Evolutionary conservation across 2,888 invertebrate species (phyloP), one percentile per base, ranked within the genome.

Genomic region (Stenodera caucasica): DNA sequence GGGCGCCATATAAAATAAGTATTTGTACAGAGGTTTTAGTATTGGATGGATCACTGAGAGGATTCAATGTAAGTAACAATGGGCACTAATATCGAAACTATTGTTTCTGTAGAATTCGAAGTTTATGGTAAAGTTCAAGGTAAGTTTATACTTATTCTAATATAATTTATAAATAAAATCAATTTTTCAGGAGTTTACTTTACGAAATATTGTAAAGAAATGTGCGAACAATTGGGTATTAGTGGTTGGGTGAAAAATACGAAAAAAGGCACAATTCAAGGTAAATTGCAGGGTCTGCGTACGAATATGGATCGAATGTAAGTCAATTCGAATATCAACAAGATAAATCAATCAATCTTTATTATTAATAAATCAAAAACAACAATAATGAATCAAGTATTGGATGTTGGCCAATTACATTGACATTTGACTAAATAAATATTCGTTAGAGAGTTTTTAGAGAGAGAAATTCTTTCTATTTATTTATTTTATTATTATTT

Each of bases 241-340:
- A 87, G 86, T 23, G 96, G 97, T 8, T 97, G 96, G 96, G 91
- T 96, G 68, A 94, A 94, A 82, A 96, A 96, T 80, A 91, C 92
- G 49, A 90, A 89, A 78, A 86, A 86, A 62, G 94, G 94, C 18
- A 94, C 96, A 12, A 92, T 97, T 56, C 86, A 91, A 7, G 97
- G 97, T 54, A 92, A 92, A 80, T 85, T 96, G 77, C 94, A 96
- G 80, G 96, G 96, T 11, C 84, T 84, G 49, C 91, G 90, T 76
- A 82, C 86, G 7, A 85, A 87, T 70, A 83, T 96, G 55, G 91
- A 94, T 74, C 88, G 90, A 77, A 91, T 96, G 96, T 95, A 81
- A 86, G 90, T 84, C 58, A 35, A 49, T 52, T 30, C 3, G 5
- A 26, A 5, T 32, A 49, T 49, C 55, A 11, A 37, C 14, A 37